Base-by-base conservation (phyloP, 2,113 vertebrate genomes). In the Phocoena sinus region DNA sequence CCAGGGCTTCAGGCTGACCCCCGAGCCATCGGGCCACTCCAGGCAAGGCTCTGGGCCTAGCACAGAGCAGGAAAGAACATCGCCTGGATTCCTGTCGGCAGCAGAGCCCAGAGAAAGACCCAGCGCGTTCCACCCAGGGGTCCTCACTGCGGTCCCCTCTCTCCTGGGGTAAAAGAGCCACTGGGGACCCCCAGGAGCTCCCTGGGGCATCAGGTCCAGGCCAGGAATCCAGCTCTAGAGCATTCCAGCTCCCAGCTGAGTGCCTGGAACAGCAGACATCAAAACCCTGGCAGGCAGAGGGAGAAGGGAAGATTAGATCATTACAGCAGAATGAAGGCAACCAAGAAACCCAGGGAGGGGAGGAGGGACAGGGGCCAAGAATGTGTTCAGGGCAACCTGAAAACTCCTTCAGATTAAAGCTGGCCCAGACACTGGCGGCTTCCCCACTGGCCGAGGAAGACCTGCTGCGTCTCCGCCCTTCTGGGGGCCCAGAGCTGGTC, bases 281-380 rank as follows among this genome's bases (percentile, higher is more conserved):
- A 94, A 85, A 97, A 96, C 8, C 26, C 89, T 92, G 97, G 97
- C 95, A 93, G 74, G 65, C 96, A 1, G 3, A 15, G 7, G 89
- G 84, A 84, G 50, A 76, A 71, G 20, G 95, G 94, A 73, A 90
- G 93, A 96, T 98, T 90, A 97, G 97, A 84, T 97, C 97, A 96
- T 90, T 76, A 60, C 38, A 77, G 84, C 91, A 73, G 87, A 95
- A 94, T 58, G 96, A 84, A 98, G 90, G 83, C 95, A 97, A 56
- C 74, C 6, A 13, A 92, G 91, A 86, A 95, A 76, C 63, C 18
- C 4, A 50, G 91, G 94, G 91, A 73, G 85, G 53, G 71, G 71
- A 44, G 89, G 85, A 92, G 70, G 82, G 83, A 89, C 50, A 8
- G 74, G 56, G 87, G 97, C 97, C 97, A 96, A 85, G 95, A 90